Evolutionary conservation across 2,797 vertebrate species (phyloP), one percentile per base, ranked within the genome.

Genomic region (Lacerta bilineata): DNA sequence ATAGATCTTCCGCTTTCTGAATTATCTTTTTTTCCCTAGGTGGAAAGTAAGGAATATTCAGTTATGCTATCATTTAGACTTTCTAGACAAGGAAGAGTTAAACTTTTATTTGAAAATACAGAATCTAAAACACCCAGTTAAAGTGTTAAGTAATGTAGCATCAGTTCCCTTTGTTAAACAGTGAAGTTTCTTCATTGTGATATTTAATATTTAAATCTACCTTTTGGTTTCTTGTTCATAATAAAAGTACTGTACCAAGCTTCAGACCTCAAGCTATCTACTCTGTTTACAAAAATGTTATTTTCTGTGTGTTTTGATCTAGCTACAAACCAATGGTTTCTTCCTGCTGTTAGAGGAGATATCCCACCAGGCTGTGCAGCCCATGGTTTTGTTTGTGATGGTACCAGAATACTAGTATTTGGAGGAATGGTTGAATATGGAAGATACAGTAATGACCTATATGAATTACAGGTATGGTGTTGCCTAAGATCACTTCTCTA

Each of bases 401-500:
- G 98, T 15, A 98, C 98, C 71, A 97, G 99, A 81, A 97, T 99
- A 87, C 95, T 99, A 89, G 98, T 99, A 46, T 99, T 99, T 91
- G 99, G 99, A 64, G 99, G 99, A 89, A 99, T 99, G 99, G 97
- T 99, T 91, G 99, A 99, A 96, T 99, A 98, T 92, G 99, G 99
- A 88, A 98, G 99, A 96, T 99, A 99, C 93, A 98, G 97, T 86
- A 99, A 97, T 95, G 98, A 97, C 87, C 94, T 99, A 20, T 99
- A 99, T 94, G 99, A 99, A 93, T 96, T 99, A 78, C 99, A 99
- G 98, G 99, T 99, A 97, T 96, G 92, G 72, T 88, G 4, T 8
- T 29, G 36, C 8, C 39, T 15, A 55, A 8, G 29, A 41, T n/a
- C 46, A 76, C 36, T 76, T 69, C n/a, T 7, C 27, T 55, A 39